These are phyloP conservation scores for Drosophila meridiana DNA, from an alignment of 2,888 invertebrate species.

Conservation along the genomic window DNA sequence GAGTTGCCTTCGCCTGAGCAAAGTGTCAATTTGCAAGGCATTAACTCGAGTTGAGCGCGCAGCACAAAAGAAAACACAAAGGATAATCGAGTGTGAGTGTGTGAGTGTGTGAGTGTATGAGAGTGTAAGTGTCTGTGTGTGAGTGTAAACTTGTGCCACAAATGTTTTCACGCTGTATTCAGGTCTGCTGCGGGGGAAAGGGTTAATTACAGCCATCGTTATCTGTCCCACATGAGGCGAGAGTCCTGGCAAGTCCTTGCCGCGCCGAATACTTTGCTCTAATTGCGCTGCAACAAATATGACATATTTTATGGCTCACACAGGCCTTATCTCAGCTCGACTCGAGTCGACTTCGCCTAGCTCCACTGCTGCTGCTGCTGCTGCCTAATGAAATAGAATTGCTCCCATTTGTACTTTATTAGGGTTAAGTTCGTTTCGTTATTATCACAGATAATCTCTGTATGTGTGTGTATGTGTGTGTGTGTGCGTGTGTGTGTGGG, in stretches of 20 bases:
- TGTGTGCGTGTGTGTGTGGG: conserved; percentile 29
- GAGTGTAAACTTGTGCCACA: conserved; percentile 39
- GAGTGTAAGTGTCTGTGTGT: conserved; percentile 7
- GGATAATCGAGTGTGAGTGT: conserved; percentile 15
- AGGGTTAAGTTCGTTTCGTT: conserved; percentile 58
- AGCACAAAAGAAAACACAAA: conserved; percentile 19
- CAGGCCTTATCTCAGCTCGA: conserved; percentile 57
- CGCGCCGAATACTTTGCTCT: conserved; percentile 77
- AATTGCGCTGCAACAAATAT: conserved; percentile 73
- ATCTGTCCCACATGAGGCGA: conserved; percentile 58
- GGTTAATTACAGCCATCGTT: conserved; percentile 61
- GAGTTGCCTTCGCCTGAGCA: conserved; percentile 17
- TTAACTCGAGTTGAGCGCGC: conserved; percentile 53
- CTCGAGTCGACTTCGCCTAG: neutral
- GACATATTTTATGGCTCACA: conserved; percentile 82
- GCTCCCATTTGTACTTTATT: conserved; percentile 79
- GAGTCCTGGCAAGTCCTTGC: conserved; percentile 31
- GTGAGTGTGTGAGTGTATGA: neutral
- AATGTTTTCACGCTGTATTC: conserved; percentile 64
- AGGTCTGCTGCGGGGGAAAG: conserved; percentile 1
- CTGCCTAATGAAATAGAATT: conserved; percentile 74
- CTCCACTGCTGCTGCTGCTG: conserved; percentile 5
- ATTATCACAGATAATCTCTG: conserved; percentile 61
- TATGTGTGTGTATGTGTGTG: neutral
- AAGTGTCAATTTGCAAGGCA: conserved; percentile 79